Evolutionary conservation across 2,797 vertebrate species (phyloP).

Genomic region (Acanthurus leucopareius): DNA sequence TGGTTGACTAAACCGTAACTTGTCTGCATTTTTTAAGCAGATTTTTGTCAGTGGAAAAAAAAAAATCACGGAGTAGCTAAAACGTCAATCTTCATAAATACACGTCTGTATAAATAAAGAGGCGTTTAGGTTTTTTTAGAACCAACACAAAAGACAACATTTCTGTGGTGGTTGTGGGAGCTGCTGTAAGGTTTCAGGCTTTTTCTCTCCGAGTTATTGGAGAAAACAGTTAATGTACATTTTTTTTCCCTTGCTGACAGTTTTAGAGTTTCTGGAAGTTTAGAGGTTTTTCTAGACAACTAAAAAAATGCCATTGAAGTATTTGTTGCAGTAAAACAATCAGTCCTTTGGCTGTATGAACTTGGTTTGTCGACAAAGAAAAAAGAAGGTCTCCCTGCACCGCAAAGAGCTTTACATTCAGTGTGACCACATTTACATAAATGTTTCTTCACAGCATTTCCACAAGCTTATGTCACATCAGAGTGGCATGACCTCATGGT

Average conservation of each 20-base stretch:
- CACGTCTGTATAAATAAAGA: background rate
- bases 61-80: slow-evolving; percentile 4
- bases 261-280: slow-evolving; percentile 10
- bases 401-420: background rate
- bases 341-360: background rate
- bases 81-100: background rate
- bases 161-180: slow-evolving; percentile 32
- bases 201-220: slow-evolving; percentile 2
- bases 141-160: slow-evolving; percentile 7
- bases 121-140: background rate
- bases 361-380: background rate
- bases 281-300: background rate
- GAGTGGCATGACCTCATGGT: too few relatives aligned
- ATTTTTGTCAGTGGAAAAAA: slow-evolving; percentile 19
- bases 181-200: slow-evolving; percentile 8
- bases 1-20: slow-evolving; percentile 32
- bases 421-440: background rate
- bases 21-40: slow-evolving; percentile 16
- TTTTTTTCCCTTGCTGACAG: background rate
- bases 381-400: background rate
- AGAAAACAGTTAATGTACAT: background rate
- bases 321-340: background rate
- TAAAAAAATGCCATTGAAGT: background rate
- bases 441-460: background rate
- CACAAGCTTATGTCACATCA: background rate